Percentiles rank a stretch among this genome's conserved stretches.
These are phyloP conservation scores for Pterostichus madidus DNA, from an alignment of 2,888 invertebrate species.

Conservation along the genomic window DNA sequence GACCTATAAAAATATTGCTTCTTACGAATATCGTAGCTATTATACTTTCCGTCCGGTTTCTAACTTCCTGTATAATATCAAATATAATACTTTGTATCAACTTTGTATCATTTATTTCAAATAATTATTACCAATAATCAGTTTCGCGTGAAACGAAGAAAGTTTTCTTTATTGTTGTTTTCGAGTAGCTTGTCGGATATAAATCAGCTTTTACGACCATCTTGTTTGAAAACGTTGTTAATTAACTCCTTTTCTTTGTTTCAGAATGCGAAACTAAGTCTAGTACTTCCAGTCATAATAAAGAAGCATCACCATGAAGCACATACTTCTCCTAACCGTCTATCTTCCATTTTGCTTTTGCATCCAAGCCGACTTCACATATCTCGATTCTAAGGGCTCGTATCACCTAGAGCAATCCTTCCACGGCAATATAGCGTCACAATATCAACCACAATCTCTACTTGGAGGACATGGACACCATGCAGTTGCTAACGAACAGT, in stretches of 20 bases:
- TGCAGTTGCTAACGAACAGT: conserved; percentile 74
- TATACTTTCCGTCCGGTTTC: no score
- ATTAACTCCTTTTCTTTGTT: conserved; percentile 13
- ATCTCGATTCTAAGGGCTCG: conserved; percentile 31
- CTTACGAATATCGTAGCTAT: no score
- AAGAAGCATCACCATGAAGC: conserved; percentile 29
- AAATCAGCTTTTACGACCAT: no score
- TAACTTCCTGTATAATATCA: no score
- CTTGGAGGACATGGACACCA: conserved; percentile 70
- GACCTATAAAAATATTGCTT: no score
- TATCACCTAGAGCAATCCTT: conserved; percentile 59
- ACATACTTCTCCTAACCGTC: conserved; percentile 12
- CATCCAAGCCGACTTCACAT: conserved; percentile 53
- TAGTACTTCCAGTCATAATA: neutral
- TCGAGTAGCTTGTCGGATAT: no score
- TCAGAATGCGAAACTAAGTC: conserved; percentile 55
- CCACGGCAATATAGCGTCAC: conserved; percentile 68
- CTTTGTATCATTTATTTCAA: no score
- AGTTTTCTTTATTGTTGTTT: no score
- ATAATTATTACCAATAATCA: neutral
- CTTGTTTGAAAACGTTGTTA: no score
- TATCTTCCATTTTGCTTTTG: conserved; percentile 39
- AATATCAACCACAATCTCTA: conserved; percentile 67
- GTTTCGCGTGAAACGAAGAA: no score
- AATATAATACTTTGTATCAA: no score